Evolutionary conservation across 2,113 vertebrate species (phyloP).

Genomic region (Micronycteris hirsuta): DNA sequence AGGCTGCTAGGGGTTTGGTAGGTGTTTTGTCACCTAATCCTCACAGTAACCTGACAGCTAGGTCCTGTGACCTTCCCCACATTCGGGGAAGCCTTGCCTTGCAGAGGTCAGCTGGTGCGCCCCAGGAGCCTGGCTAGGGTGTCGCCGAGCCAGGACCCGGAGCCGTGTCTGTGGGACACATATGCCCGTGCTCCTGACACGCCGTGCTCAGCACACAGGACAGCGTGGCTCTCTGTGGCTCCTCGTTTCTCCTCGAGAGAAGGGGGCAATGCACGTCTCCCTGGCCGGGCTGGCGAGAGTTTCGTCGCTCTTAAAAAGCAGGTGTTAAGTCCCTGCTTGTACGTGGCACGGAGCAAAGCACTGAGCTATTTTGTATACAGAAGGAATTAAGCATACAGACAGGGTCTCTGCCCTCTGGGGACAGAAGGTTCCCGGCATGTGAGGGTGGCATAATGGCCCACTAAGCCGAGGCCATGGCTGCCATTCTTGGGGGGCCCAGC

Average conservation of each 20-base stretch:
- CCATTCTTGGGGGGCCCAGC: background rate
- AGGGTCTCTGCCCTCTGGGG: background rate
- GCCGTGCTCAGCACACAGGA: background rate
- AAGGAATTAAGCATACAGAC: conserved; percentile 49
- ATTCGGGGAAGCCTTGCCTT: background rate
- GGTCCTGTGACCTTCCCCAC: background rate
- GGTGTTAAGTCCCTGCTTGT: conserved; percentile 36
- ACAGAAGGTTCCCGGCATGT: background rate
- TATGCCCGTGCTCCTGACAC: background rate
- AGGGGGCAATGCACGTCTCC: conserved; percentile 18
- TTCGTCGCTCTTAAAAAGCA: conserved; percentile 23
- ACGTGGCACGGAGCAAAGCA: background rate
- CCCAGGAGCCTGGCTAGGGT: background rate
- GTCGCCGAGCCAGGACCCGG: background rate
- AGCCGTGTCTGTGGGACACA: background rate
- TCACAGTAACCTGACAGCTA: background rate
- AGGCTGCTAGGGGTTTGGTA: background rate
- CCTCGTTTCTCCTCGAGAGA: conserved; percentile 22
- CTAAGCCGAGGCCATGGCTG: background rate
- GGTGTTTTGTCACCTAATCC: background rate
- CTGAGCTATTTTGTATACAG: conserved; percentile 22
- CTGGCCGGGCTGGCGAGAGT: conserved; percentile 36
- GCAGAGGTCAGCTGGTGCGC: background rate
- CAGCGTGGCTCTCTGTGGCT: background rate
- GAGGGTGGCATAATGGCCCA: background rate